These are phyloP conservation scores for Mesodorylaimus sp. DNA, from an alignment of 2,888 invertebrate genomes.

Conservation along the genomic window DNA sequence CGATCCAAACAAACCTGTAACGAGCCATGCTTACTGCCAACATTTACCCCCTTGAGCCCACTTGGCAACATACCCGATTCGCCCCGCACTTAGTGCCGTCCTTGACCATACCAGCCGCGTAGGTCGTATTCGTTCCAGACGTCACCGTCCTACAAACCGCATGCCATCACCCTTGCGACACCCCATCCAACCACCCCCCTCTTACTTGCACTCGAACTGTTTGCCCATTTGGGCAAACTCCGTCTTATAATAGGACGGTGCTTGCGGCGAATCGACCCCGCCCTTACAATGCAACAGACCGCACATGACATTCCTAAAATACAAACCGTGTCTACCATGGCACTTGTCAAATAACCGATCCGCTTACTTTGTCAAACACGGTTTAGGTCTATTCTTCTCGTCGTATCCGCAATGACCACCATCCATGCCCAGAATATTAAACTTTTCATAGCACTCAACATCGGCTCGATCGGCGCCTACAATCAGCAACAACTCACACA, in stretches of 20 bases:
- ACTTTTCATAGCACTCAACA: constrained; percentile 73
- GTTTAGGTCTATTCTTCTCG: background rate
- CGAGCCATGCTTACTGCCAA: background rate
- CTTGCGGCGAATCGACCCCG: constrained; percentile 61
- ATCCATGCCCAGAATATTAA: constrained; percentile 81
- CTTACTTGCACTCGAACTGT: constrained; percentile 89
- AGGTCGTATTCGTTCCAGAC: too few species aligned
- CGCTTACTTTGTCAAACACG: background rate
- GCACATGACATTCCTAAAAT: constrained; percentile 62
- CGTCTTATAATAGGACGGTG: constrained; percentile 61
- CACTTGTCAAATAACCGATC: background rate
- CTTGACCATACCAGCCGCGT: constrained; percentile 62
- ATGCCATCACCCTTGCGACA: too few species aligned
- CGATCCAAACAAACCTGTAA: constrained; percentile 68
- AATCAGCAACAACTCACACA: constrained; percentile 13
- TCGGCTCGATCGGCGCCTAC: constrained; percentile 56
- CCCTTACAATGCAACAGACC: constrained; percentile 83
- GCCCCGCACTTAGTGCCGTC: constrained; percentile 87
- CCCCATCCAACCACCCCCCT: constrained; percentile 12
- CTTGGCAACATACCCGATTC: constrained; percentile 45
- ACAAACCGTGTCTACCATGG: background rate
- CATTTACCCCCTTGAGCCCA: background rate
- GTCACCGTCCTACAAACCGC: too few species aligned
- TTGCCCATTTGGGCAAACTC: constrained; percentile 68
- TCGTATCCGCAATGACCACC: constrained; percentile 72